Conservation (phyloP, 2,888 invertebrate genomes). For the Acanthopleura granulata region DNA sequence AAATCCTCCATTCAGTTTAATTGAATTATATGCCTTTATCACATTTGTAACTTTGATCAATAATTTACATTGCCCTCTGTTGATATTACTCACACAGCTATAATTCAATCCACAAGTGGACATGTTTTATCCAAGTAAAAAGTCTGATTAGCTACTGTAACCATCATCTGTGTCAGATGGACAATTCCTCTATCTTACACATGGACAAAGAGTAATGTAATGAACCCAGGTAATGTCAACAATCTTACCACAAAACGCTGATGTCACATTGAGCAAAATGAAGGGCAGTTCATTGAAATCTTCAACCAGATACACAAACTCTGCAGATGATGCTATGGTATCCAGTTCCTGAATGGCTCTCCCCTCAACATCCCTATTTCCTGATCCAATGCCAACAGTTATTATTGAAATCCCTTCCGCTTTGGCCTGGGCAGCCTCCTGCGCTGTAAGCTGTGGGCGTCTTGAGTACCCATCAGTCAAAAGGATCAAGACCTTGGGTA, state of each 20-base stretch:
- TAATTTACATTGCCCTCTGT: no score
- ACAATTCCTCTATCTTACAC: no score
- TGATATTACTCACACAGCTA: no score
- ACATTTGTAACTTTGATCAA: no score
- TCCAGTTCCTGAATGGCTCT: background rate
- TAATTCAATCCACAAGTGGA: no score
- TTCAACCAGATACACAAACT: background rate
- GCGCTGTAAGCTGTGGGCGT: background rate
- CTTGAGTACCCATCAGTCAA: background rate
- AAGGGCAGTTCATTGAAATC: background rate
- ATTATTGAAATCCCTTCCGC: background rate
- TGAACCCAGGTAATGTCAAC: no score
- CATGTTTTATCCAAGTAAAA: no score
- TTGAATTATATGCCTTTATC: no score
- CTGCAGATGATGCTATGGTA: background rate
- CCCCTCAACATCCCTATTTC: background rate
- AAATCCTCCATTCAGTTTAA: no score
- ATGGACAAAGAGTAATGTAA: no score
- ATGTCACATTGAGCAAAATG: background rate
- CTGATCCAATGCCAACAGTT: conserved; percentile 5
- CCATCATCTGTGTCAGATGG: background rate
- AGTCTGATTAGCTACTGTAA: no score
- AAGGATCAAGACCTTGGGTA: background rate
- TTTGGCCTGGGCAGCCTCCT: background rate
- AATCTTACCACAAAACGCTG: background rate